Percentiles rank a stretch among this genome's conserved stretches.
Evolutionary conservation across 1,140 invertebrate species (phyloP).

Genomic region (Aphelinus certus): DNA sequence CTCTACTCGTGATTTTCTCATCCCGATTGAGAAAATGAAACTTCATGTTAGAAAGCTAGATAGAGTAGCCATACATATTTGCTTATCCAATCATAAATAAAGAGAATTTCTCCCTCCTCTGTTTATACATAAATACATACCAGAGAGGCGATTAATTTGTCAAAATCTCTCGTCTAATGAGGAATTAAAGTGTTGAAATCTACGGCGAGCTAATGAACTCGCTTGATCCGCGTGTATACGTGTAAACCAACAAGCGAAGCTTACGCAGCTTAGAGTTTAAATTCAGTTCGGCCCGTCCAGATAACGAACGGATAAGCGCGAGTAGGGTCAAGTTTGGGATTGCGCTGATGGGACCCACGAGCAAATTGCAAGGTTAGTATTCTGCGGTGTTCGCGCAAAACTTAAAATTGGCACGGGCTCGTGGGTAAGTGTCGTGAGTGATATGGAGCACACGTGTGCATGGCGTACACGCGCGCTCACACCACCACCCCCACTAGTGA

Average conservation of each 20-base stretch:
- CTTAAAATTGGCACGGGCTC: slow-evolving; percentile 30
- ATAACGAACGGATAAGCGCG: slow-evolving; percentile 22
- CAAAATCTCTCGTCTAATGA: too few relatives aligned
- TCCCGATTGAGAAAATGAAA: too few relatives aligned
- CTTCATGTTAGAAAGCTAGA: too few relatives aligned
- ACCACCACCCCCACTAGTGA: background rate
- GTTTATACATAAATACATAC: too few relatives aligned
- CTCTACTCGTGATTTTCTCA: too few relatives aligned
- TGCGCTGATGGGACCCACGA: slow-evolving; percentile 20
- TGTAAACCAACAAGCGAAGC: background rate
- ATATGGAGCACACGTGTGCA: background rate
- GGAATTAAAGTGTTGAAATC: too few relatives aligned
- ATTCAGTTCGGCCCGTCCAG: slow-evolving; percentile 16
- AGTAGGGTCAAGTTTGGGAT: slow-evolving; percentile 22
- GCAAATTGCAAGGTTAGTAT: slow-evolving; percentile 7
- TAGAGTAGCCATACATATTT: too few relatives aligned
- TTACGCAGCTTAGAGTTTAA: slow-evolving; percentile 7
- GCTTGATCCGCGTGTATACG: too few relatives aligned
- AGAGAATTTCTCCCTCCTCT: too few relatives aligned
- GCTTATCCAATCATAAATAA: too few relatives aligned
- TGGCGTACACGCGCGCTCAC: background rate
- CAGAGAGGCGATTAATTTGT: too few relatives aligned
- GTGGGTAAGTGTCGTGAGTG: background rate
- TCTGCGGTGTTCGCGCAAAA: slow-evolving; percentile 18
- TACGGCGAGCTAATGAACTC: too few relatives aligned